Evolutionary conservation across 2,113 vertebrate species (phyloP).

Genomic region (Platysteira castanea): DNA sequence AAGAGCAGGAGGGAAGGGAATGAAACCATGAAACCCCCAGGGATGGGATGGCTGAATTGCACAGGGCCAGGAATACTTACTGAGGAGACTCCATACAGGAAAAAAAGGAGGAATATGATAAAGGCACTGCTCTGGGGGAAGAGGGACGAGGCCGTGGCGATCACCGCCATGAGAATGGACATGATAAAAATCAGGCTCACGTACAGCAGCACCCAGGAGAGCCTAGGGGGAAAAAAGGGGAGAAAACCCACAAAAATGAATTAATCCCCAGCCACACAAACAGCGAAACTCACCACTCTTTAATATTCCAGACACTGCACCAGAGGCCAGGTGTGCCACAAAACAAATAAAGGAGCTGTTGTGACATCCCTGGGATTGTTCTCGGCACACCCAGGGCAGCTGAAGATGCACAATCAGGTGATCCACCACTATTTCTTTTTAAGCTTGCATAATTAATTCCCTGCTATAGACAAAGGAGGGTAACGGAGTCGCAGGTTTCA

Average conservation of each 20-base stretch:
- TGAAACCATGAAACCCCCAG: fast-evolving
- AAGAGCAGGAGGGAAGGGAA: neutral
- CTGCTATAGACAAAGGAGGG: neutral
- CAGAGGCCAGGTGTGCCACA: neutral
- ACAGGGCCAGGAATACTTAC: conserved; percentile 75
- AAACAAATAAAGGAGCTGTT: neutral
- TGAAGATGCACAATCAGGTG: neutral
- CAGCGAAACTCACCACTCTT: neutral
- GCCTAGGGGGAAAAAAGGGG: conserved; percentile 67
- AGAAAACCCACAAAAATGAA: neutral
- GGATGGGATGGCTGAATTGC: neutral
- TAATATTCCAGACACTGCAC: neutral
- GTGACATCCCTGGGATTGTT: neutral
- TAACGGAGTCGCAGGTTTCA: neutral
- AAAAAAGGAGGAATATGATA: conserved; percentile 90
- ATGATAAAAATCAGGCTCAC: conserved; percentile 87
- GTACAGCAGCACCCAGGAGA: conserved; percentile 97
- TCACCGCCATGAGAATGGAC: conserved; percentile 92
- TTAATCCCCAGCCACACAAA: neutral
- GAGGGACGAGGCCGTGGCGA: conserved; percentile 87
- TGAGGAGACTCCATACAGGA: conserved; percentile 92
- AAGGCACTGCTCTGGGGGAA: conserved; percentile 91
- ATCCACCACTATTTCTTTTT: neutral
- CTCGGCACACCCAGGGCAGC: neutral
- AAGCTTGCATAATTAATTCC: neutral